Evolutionary conservation across 2,888 invertebrate genomes (phyloP).

Genomic region (Spodoptera picta): DNA sequence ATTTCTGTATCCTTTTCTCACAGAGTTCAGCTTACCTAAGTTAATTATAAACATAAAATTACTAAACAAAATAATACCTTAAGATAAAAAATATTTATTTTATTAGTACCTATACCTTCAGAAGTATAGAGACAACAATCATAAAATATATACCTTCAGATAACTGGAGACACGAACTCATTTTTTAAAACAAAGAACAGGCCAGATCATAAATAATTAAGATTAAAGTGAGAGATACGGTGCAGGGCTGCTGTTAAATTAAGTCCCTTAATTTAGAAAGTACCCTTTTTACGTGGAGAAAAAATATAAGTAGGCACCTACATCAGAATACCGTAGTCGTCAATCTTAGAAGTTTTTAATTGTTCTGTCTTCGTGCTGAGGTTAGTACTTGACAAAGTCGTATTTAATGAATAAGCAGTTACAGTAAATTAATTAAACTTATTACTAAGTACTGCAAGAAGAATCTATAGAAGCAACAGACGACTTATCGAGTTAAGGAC

Average conservation of each 20-base stretch:
- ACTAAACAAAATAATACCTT: too few species aligned
- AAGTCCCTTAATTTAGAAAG: slow-evolving; percentile 66
- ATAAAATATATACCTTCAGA: slow-evolving; percentile 16
- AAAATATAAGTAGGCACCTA: slow-evolving; percentile 62
- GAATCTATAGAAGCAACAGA: too few species aligned
- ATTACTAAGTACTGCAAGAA: too few species aligned
- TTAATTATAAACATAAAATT: too few species aligned
- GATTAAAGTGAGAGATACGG: slow-evolving; percentile 53
- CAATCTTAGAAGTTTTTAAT: slow-evolving; percentile 81
- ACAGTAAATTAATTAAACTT: too few species aligned
- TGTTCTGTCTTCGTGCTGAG: slow-evolving; percentile 66
- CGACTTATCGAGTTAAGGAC: too few species aligned
- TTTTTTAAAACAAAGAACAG: slow-evolving; percentile 25
- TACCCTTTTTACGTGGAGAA: slow-evolving; percentile 56
- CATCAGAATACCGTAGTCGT: slow-evolving; percentile 73
- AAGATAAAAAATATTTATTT: too few species aligned
- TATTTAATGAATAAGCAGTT: too few species aligned
- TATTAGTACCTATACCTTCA: too few species aligned
- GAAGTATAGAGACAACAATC: slow-evolving; percentile 5
- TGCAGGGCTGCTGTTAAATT: slow-evolving; percentile 59
- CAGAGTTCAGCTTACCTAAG: too few species aligned
- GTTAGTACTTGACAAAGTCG: slow-evolving; percentile 14
- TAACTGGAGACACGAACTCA: slow-evolving; percentile 11
- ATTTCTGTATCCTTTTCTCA: too few species aligned
- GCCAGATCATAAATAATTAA: slow-evolving; percentile 45